A percentile compares a stretch with the other conserved stretches of the same genome.
These are phyloP conservation scores for Caenorhabditis doughertyi DNA, from an alignment of 2,888 invertebrate genomes.

Conservation along the genomic window DNA sequence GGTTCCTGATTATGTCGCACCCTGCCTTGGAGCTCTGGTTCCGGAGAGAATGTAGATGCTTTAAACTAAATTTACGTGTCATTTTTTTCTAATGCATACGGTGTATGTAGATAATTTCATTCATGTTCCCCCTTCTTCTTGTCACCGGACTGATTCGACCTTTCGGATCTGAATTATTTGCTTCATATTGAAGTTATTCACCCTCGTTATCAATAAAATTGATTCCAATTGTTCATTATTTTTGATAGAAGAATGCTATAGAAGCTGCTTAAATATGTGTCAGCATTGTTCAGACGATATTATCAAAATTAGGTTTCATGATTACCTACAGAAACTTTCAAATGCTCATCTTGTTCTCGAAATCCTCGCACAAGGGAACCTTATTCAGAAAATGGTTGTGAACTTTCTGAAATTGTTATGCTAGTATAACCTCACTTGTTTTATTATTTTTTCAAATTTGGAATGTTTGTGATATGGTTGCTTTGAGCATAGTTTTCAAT, in stretches of 20 bases:
- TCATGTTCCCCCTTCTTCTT: constrained; percentile 5
- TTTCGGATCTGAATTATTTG: constrained; percentile 23
- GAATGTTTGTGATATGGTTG: too few species aligned
- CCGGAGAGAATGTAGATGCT: constrained; percentile 60
- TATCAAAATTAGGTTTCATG: too few species aligned
- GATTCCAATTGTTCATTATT: not conserved
- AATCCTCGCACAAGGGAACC: too few species aligned
- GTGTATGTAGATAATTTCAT: constrained; percentile 44
- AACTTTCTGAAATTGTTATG: too few species aligned
- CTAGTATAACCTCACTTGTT: too few species aligned
- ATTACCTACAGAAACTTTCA: too few species aligned
- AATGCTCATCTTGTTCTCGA: too few species aligned
- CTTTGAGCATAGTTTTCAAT: too few species aligned
- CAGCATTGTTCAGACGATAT: too few species aligned
- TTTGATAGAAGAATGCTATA: not conserved
- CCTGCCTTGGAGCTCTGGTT: constrained; percentile 77
- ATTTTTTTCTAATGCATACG: constrained; percentile 40
- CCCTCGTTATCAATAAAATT: constrained; percentile 30
- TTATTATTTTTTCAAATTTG: too few species aligned
- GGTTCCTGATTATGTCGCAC: constrained; percentile 81
- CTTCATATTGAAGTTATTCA: constrained; percentile 44
- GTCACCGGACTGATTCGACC: constrained; percentile 26
- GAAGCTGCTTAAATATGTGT: not conserved
- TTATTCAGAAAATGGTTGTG: too few species aligned
- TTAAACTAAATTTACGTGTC: constrained; percentile 35